These are phyloP conservation scores for Ophraella communa DNA, from an alignment of 2,888 invertebrate species.

Conservation along the genomic window DNA sequence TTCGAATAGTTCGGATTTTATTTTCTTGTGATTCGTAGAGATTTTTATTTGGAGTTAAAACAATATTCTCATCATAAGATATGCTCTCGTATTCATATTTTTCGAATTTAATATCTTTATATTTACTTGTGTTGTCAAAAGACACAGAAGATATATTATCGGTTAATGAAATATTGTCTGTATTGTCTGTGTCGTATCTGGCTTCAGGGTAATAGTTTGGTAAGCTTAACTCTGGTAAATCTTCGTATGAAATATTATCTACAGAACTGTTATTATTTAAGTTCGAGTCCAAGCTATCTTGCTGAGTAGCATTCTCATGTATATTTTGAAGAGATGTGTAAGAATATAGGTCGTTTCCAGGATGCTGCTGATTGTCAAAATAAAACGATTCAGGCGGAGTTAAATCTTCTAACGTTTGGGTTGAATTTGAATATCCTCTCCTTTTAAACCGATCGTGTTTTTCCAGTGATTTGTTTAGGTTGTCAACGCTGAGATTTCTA, in stretches of 20 bases:
- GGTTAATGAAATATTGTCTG: conserved; percentile 58
- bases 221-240: conserved; percentile 54
- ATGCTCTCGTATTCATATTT: conserved; percentile 49
- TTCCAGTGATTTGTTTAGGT: conserved; percentile 33
- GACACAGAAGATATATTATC: conserved; percentile 57
- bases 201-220: conserved; percentile 59
- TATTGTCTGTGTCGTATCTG: conserved; percentile 63
- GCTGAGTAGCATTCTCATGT: conserved; percentile 41
- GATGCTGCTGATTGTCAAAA: conserved; percentile 33
- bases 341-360: conserved; percentile 29
- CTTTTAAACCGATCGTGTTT: conserved; percentile 33
- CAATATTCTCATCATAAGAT: conserved; percentile 58
- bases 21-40: conserved; percentile 49
- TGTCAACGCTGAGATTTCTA: conserved; percentile 50
- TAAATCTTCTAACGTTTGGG: conserved; percentile 23
- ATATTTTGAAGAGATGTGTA: conserved; percentile 37
- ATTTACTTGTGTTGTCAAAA: conserved; percentile 51
- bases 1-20: conserved; percentile 55
- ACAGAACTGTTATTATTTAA: conserved; percentile 66
- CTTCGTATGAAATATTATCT: conserved; percentile 51
- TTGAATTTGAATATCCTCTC: conserved; percentile 32
- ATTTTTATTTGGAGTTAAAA: conserved; percentile 49
- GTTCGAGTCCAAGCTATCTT: conserved; percentile 67
- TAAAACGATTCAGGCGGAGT: conserved; percentile 28
- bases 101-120: conserved; percentile 45